Base-by-base conservation (phyloP, 2,888 invertebrate genomes). In the Drosophila trichaetosa region DNA sequence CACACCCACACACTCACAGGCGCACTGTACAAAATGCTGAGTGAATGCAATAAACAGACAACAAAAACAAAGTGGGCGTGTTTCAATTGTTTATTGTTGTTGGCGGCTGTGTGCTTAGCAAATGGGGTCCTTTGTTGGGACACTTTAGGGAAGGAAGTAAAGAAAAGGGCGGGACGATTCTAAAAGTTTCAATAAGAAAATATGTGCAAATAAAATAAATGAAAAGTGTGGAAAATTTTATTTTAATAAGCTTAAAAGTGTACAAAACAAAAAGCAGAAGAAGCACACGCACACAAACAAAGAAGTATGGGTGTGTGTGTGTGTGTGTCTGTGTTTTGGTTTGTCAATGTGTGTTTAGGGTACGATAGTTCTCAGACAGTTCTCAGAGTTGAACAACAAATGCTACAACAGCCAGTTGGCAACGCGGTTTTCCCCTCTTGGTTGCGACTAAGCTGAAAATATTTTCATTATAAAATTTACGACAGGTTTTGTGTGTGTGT, bases 381-480 rank as follows among this genome's bases (percentile, higher is more conserved):
- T 73, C 59, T 69, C 59, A 48, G 58, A 71, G 46, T 49, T 33
- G 42, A 63, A 61, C 71, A 65, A 79, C 82, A 84, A 75, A 16
- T 38, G 27, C 27, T 27, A 40, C 13, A 72, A 64, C 64, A 60
- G 80, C 80, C 76, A 79, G 83, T 79, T 73, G 67, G 56, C 53
- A 38, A 57, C 36, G 58, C 42, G 53, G 48, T 65, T 64, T 69
- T 57, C 33, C 54, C 21, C 49, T 70, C 53, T 66, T 69, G 53
- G 73, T 46, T 60, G 57, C 29, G 52, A 69, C 71, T 80, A 84
- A 89, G 82, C 87, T 82, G 65, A 67, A 87, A 82, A 89, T 89
- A 86, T 82, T 89, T 86, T 85, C 87, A 89, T 89, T 89, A 82
- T 84, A 84, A 87, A 86, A 72, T 86, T 86, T 82, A 87, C 80